Percentiles rank a stretch among this genome's conserved stretches.
phyloP scores from a whole-genome alignment of 2,888 invertebrate species.

The Yponomeuta evonymella region DNA sequence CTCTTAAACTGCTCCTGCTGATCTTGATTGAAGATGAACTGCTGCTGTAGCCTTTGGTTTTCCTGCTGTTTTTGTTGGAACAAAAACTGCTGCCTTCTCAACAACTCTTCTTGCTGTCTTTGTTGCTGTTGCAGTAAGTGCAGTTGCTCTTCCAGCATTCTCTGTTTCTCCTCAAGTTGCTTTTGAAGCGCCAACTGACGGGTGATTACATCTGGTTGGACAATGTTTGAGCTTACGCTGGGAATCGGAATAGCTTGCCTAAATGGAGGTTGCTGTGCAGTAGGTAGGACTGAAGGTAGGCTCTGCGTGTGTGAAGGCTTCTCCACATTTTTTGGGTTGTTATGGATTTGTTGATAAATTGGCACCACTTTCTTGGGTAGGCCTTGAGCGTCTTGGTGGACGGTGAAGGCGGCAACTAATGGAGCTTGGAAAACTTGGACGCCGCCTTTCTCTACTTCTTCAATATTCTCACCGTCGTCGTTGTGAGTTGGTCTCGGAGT shows the following conservation, averaged over 20 bases:
- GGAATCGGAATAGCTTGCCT: neutral
- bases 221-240: slow-evolving; percentile 25
- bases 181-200: slow-evolving; percentile 60
- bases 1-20: neutral
- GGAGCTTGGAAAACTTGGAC: slow-evolving; percentile 90
- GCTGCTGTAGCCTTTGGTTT: slow-evolving; percentile 38
- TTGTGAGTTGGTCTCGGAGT: slow-evolving; percentile 82
- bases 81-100: slow-evolving; percentile 79
- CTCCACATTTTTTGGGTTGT: neutral
- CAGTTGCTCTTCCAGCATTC: slow-evolving; percentile 82
- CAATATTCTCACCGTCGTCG: slow-evolving; percentile 80
- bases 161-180: slow-evolving; percentile 80
- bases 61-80: slow-evolving; percentile 67
- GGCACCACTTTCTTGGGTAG: slow-evolving; percentile 87
- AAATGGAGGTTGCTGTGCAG: slow-evolving; percentile 21
- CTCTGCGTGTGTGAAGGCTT: neutral
- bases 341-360: slow-evolving; percentile 73
- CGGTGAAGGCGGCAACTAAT: slow-evolving; percentile 88
- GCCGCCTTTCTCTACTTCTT: slow-evolving; percentile 80
- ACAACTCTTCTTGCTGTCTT: slow-evolving; percentile 80
- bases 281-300: slow-evolving; percentile 19
- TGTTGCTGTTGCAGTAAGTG: slow-evolving; percentile 80
- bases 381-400: slow-evolving; percentile 87
- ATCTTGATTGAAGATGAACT: neutral
- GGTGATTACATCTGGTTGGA: slow-evolving; percentile 45